Evolutionary conservation across 2,113 vertebrate species (phyloP).

Genomic region (Solea solea): DNA sequence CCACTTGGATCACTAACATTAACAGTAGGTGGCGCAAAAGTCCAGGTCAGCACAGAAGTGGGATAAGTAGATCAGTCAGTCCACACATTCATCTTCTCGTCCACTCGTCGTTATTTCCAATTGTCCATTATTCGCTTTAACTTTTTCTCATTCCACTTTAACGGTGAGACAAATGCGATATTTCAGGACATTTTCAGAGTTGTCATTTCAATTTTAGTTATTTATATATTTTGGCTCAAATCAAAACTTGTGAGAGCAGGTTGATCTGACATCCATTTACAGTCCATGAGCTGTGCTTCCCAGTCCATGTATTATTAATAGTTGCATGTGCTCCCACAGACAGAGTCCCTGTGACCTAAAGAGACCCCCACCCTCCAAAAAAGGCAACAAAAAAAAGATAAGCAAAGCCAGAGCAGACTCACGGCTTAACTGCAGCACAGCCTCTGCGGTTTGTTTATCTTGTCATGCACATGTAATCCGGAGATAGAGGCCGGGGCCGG

Average conservation of each 20-base stretch:
- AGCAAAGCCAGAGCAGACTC: constrained; percentile 3
- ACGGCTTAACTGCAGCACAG: constrained; percentile 50
- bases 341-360: constrained; percentile 7
- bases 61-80: too few species aligned
- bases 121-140: too few species aligned
- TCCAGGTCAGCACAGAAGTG: neutral
- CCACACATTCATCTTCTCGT: too few species aligned
- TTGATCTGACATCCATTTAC: neutral
- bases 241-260: too few species aligned
- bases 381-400: constrained; percentile 6
- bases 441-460: constrained; percentile 42
- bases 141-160: too few species aligned
- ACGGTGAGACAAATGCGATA: too few species aligned
- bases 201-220: too few species aligned
- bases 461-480: constrained; percentile 36
- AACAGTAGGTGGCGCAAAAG: neutral
- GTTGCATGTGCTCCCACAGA: constrained; percentile 47
- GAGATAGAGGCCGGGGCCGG: constrained; percentile 34
- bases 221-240: too few species aligned
- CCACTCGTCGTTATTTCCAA: too few species aligned
- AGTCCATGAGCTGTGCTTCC: constrained; percentile 52
- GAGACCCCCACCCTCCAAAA: constrained; percentile 4
- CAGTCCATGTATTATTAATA: constrained; percentile 48
- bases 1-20: too few species aligned
- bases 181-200: too few species aligned